These are phyloP conservation scores for Macrotrachela quadricornifera DNA, from an alignment of 1,140 invertebrate species.

Conservation along the genomic window DNA sequence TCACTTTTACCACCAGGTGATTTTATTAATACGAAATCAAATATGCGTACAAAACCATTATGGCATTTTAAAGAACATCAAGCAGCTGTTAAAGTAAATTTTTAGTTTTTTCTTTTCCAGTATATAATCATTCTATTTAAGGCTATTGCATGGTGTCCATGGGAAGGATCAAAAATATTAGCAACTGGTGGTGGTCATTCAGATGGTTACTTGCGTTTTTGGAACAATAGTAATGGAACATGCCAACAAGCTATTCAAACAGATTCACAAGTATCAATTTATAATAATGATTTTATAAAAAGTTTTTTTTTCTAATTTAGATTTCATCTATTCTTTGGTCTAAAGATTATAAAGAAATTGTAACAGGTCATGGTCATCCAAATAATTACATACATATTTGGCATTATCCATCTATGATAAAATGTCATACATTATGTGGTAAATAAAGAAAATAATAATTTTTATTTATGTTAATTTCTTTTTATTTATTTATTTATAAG, in stretches of 20 bases:
- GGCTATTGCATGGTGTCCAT: conserved; percentile 84
- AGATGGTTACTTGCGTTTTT: conserved; percentile 49
- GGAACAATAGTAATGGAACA: conserved; percentile 69
- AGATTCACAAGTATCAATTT: conserved; percentile 49
- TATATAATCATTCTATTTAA: conserved; percentile 26
- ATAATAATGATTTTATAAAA: too few species aligned
- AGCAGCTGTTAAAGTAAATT: conserved; percentile 8
- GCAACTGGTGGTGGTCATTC: conserved; percentile 81
- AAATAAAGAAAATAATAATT: too few species aligned
- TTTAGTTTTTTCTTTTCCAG: conserved; percentile 36
- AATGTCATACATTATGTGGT: too few species aligned
- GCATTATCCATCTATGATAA: conserved; percentile 18
- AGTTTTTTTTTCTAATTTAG: too few species aligned
- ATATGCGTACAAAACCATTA: conserved; percentile 13
- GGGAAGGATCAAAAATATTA: conserved; percentile 60
- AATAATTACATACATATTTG: conserved; percentile 83
- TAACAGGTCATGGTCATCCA: conserved; percentile 81
- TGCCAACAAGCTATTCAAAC: not conserved
- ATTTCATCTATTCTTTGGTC: conserved; percentile 77
- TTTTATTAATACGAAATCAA: too few species aligned
- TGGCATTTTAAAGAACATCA: conserved; percentile 11
- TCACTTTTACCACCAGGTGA: too few species aligned
- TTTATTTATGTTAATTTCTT: too few species aligned
- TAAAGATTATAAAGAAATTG: conserved; percentile 72
- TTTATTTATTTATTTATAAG: too few species aligned